Conservation (phyloP, 2,888 invertebrate genomes). For the Eupithecia abbreviata region DNA sequence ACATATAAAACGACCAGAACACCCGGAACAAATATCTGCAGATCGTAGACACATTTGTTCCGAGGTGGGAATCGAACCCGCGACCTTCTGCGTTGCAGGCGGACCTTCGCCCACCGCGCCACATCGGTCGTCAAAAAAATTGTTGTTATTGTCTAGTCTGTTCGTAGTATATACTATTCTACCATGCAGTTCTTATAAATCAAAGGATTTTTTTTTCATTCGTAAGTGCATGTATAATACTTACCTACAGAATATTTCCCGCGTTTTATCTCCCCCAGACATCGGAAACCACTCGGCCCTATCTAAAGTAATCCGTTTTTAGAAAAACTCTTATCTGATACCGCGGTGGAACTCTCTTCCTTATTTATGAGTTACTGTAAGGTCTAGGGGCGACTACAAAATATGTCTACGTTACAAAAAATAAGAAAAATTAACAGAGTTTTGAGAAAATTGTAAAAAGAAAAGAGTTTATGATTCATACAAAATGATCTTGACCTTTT, state of each 20-base stretch:
- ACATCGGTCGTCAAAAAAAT: too few species aligned
- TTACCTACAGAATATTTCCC: neutral
- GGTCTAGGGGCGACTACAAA: neutral
- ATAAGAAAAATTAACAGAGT: too few species aligned
- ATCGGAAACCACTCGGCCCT: slow-evolving; percentile 15
- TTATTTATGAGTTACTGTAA: slow-evolving; percentile 1
- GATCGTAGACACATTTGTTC: too few species aligned
- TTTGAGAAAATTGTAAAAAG: neutral
- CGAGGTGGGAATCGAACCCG: too few species aligned
- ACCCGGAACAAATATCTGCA: too few species aligned
- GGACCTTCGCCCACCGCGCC: too few species aligned
- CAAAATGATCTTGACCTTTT: too few species aligned
- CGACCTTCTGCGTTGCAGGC: too few species aligned
- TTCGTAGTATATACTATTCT: neutral
- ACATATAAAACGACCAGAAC: too few species aligned
- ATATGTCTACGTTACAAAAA: neutral
- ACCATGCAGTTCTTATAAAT: neutral
- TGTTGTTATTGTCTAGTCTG: too few species aligned
- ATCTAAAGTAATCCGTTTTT: slow-evolving; percentile 19
- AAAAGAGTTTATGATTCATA: too few species aligned
- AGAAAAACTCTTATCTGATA: slow-evolving; percentile 10
- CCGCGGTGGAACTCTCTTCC: neutral
- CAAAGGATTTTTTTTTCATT: neutral
- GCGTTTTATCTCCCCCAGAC: slow-evolving; percentile 14
- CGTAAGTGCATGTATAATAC: neutral